Conservation (phyloP, 2,113 vertebrate species). For the Chelonoidis abingdonii region DNA sequence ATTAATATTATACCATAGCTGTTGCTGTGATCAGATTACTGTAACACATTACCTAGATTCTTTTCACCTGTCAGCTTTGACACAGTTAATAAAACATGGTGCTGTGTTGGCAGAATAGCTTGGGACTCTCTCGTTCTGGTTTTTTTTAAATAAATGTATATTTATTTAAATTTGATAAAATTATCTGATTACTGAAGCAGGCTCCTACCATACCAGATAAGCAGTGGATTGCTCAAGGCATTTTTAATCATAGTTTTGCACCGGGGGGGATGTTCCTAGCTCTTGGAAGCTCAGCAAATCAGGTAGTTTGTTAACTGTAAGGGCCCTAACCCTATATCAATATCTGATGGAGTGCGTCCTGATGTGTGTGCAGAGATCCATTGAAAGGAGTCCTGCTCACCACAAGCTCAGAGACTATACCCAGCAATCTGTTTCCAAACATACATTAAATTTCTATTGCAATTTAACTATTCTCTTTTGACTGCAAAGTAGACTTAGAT, state of each 20-base stretch:
- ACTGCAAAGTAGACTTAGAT: neutral
- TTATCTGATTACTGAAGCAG: slow-evolving; percentile 78
- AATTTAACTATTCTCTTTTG: neutral
- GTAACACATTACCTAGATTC: slow-evolving; percentile 61
- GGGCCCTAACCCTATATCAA: neutral
- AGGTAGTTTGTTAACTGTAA: neutral
- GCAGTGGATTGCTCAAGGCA: slow-evolving; percentile 51
- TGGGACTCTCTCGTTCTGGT: slow-evolving; percentile 68
- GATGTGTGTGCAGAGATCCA: neutral
- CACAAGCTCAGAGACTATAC: neutral
- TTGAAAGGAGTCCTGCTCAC: neutral
- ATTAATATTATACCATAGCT: slow-evolving; percentile 66
- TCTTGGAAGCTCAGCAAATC: neutral
- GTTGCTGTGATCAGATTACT: slow-evolving; percentile 75
- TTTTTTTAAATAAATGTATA: slow-evolving; percentile 24
- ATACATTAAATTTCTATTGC: neutral
- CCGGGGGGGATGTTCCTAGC: slow-evolving; percentile 50
- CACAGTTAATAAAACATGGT: slow-evolving; percentile 70
- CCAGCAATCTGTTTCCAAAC: neutral
- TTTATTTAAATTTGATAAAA: slow-evolving; percentile 78
- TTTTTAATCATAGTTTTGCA: slow-evolving; percentile 50
- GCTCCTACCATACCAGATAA: slow-evolving; percentile 66
- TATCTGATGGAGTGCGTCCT: neutral
- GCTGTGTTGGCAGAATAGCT: slow-evolving; percentile 59
- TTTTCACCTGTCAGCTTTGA: slow-evolving; percentile 68